Evolutionary conservation across 2,797 vertebrate genomes (phyloP), one percentile per base, ranked within the genome.

Genomic region (Syndactyla subalaris): DNA sequence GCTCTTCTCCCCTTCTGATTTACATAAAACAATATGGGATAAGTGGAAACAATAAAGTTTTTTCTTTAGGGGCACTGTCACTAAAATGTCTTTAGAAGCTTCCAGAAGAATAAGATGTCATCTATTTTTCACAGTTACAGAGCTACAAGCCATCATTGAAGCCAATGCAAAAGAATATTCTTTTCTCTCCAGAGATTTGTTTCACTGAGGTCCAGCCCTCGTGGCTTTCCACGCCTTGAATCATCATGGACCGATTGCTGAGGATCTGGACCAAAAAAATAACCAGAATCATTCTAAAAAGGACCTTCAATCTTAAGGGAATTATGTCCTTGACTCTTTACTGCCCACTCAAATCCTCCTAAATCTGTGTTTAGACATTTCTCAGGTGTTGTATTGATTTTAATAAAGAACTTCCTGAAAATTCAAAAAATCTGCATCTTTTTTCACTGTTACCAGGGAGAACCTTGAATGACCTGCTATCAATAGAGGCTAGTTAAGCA

Each of bases 401-500:
- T 89, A 96, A 93, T 72, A 85, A 91, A 95, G 43, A 78, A 49
- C 51, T 92, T 77, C 30, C 70, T 61, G 46, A 89, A 95, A 94
- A 95, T 85, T 80, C 36, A 72, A 75, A 93, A 74, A 59, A 71
- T 89, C 27, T 54, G 27, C 36, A 75, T 52, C 43, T 61, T 85
- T 86, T 71, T 80, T 73, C 48, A 76, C 46, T 6, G 49, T 89
- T 95, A 75, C 48, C 29, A 70, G 73, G 34, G 65, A 82, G n/a
- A 94, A 58, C 13, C 41, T 86, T 89, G 34, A 94, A 92, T 85
- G 78, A 92, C 77, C 74, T 92, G 89, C 62, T 87, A 89, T 57
- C 23, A 82, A 24, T 86, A 52, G 29, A 66, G 34, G 71, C 54
- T 85, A 88, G 45, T 90, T 95, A 89, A 94, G 83, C 18, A 96